phyloP scores from a whole-genome alignment of 2,797 vertebrate genomes.

The Calcarius lapponicus region DNA sequence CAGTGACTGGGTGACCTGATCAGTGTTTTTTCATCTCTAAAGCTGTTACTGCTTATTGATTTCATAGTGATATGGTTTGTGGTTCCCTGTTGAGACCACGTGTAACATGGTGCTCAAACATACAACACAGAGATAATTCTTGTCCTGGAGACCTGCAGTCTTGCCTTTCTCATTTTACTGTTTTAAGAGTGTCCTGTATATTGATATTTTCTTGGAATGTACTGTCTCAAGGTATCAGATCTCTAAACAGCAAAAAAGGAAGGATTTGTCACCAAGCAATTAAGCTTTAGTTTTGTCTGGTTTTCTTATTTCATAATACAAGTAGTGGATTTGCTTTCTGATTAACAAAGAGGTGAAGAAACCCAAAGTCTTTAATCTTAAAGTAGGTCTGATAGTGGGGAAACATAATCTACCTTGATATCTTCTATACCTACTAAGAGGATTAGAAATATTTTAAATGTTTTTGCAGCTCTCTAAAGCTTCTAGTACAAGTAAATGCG shows the following conservation, averaged over 20 bases:
- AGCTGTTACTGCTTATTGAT: not conserved
- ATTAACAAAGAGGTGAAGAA: not conserved
- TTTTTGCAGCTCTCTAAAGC: constrained; percentile 15
- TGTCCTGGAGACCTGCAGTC: not conserved
- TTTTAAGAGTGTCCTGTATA: not conserved
- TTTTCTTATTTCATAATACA: not conserved
- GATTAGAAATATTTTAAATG: constrained; percentile 59
- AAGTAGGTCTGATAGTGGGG: not conserved
- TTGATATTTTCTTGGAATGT: not conserved
- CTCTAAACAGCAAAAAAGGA: not conserved
- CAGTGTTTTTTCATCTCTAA: not conserved
- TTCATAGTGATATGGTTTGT: not conserved
- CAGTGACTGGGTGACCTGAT: not conserved
- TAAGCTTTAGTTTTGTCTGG: not conserved
- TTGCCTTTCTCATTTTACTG: not conserved
- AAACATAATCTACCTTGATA: constrained; percentile 42
- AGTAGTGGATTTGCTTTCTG: not conserved
- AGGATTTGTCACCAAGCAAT: not conserved
- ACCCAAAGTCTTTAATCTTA: not conserved
- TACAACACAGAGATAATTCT: not conserved
- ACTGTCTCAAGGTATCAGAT: not conserved
- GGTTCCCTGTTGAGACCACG: not conserved
- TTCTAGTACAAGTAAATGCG: not conserved
- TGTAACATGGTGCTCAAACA: rapidly evolving
- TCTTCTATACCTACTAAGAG: constrained; percentile 35